phyloP scores from a whole-genome alignment of 35 echinoderm and acorn worm species.

The Stichopus chloronotus region DNA sequence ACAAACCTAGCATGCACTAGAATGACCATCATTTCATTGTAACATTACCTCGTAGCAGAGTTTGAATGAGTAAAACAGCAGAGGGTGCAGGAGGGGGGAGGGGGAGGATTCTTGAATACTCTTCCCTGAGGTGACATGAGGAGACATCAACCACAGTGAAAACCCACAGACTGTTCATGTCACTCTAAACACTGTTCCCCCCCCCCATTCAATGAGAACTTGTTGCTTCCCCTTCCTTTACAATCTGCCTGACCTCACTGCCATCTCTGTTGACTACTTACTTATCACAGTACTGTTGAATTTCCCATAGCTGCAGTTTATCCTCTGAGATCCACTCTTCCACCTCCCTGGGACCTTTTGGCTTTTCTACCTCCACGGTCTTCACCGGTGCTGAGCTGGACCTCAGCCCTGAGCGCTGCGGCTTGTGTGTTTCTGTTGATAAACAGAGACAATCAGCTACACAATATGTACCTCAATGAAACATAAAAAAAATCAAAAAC shows the following conservation, averaged over 20 bases:
- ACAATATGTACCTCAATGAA: too few species aligned
- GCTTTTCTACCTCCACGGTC: slow-evolving; percentile 62
- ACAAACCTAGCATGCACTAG: too few species aligned
- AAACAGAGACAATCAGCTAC: not conserved
- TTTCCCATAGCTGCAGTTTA: slow-evolving; percentile 86
- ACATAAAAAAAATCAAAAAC: not conserved
- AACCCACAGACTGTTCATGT: too few species aligned
- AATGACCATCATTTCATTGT: too few species aligned
- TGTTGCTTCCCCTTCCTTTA: not conserved
- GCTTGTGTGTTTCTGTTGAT: slow-evolving; percentile 82
- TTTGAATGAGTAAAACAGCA: too few species aligned
- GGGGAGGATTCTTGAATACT: too few species aligned
- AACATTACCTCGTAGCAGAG: too few species aligned
- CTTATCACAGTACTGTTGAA: slow-evolving; percentile 89
- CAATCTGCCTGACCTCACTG: not conserved
- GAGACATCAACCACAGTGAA: too few species aligned
- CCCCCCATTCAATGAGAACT: too few species aligned
- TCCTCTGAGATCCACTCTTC: slow-evolving; percentile 90
- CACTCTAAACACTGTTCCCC: too few species aligned
- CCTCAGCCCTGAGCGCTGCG: slow-evolving; percentile 87
- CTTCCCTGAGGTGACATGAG: too few species aligned
- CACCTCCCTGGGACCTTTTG: slow-evolving; percentile 73
- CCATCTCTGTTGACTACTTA: slow-evolving; percentile 43
- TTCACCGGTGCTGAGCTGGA: slow-evolving; percentile 81
- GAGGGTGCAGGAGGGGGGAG: too few species aligned